Evolutionary conservation across 1,140 invertebrate genomes (phyloP), one percentile per base, ranked within the genome.

Genomic region (Drosophila kanapiae): DNA sequence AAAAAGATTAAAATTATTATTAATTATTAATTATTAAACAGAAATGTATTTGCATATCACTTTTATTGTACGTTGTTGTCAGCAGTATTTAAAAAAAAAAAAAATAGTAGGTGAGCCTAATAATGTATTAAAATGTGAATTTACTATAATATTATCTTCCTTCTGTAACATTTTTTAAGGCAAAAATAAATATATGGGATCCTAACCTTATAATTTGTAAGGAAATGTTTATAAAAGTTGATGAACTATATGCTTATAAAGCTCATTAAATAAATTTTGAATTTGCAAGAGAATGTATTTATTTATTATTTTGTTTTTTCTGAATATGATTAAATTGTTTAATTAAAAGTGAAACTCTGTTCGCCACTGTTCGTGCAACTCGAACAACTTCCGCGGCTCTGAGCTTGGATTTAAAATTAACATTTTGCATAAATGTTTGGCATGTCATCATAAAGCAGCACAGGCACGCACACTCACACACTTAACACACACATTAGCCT

Each of bases 341-440:
- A 49, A 40, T 49, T 61, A 45, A 31, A 27, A 8, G 10, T 3
- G 5, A 16, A 51, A 33, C n/a, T n/a, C n/a, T 5, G 1, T 33
- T 10, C 7, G 8, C 58, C 76, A 78, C 75, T 78, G 76, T 78
- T 10, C 16, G 13, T 14, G 14, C 38, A 68, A 53, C 27, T 68
- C 51, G 27, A 16, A 60, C 56, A 77, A 70, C 75, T 78, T 70
- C 40, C 40, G 40, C 18, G 31, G 65, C 72, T 64, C 67, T 54
- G 59, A 65, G 70, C 76, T 78, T 80, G 80, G 83, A 82, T 87
- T 84, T 80, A 87, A 88, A 88, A 87, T 87, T 87, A 87, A 68
- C 83, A 87, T 87, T 87, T 88, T 88, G 72, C 83, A 84, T 84
- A 87, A 88, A 87, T 87, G 80, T 87, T 83, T 77, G 80, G 84